Evolutionary conservation across 2,113 vertebrate genomes (phyloP), one percentile per base, ranked within the genome.

Genomic region (Leucoraja erinaceus): DNA sequence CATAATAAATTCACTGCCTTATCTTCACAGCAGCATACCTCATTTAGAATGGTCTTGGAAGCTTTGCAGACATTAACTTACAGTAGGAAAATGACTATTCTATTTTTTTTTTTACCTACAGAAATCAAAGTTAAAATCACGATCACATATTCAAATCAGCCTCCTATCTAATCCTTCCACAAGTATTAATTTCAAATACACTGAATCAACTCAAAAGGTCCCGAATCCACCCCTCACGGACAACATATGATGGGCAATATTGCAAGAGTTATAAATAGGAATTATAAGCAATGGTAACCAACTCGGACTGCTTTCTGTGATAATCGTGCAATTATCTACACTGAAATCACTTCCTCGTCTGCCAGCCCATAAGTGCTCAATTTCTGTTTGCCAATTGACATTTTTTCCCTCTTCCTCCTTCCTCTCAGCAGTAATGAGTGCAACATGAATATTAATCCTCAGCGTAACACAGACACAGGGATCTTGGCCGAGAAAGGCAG

Each of bases 1-100:
- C 25, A 20, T 56, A 59, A 84, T 59, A 59, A 56, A 84, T 84
- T 59, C 54, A 3, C 54, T 84, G 47, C 79, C 54, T 84, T 59
- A 84, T 59, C 54, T 84, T 84, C 81, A 61, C 81, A 84, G 81
- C 81, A 28, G 81, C 25, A 56, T 84, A 84, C 54, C 54, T 84
- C 81, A 84, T 61, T 28, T 28, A 10, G 22, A 28, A 84, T 25
- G 5, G 9, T 47, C 47, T 28, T 84, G 8, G 31, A 33, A 47
- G 77, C 33, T 14, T 79, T 38, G 77, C 5, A n/a, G n/a, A 4
- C 77, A 38, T 47, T 79, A 33, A 20, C n/a, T 54, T 81, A 22
- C 54, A 47, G 22, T 25, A 59, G 54, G 25, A 56, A 84, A 84
- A 54, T 84, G 81, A 84, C 25, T 59, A 56, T 28, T 84, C 81